Percentiles rank a stretch among this genome's conserved stretches.
Conservation (phyloP, 2,888 invertebrate genomes). For the Podotricha telesiphe region DNA sequence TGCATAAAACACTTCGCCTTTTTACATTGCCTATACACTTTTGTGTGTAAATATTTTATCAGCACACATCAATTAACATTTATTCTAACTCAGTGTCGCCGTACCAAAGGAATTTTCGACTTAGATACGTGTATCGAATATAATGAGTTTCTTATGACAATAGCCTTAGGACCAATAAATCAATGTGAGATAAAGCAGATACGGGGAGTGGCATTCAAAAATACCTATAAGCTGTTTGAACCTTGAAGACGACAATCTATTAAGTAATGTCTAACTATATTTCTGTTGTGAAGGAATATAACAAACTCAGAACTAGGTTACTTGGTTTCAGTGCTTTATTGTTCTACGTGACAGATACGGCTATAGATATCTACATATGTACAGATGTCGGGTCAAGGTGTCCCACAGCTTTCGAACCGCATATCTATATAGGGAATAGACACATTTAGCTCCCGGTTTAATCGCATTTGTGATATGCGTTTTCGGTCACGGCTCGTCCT, state of each 20-base stretch:
- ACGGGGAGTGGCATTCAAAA: slow-evolving; percentile 36
- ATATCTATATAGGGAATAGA: slow-evolving; percentile 70
- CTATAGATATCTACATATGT: slow-evolving; percentile 61
- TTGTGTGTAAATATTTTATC: slow-evolving; percentile 29
- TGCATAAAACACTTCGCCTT: slow-evolving; percentile 56
- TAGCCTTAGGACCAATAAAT: slow-evolving; percentile 30
- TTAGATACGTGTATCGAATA: slow-evolving; percentile 9
- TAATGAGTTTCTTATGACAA: slow-evolving; percentile 17
- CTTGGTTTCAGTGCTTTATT: slow-evolving; percentile 76
- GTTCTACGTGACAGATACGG: slow-evolving; percentile 76
- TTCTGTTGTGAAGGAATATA: slow-evolving; percentile 48
- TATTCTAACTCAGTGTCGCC: neutral
- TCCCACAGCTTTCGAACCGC: slow-evolving; percentile 75
- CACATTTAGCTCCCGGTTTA: slow-evolving; percentile 70
- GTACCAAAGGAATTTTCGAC: neutral
- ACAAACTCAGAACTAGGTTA: slow-evolving; percentile 72
- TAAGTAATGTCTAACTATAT: slow-evolving; percentile 41
- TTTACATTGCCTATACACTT: slow-evolving; percentile 28
- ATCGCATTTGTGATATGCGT: slow-evolving; percentile 53
- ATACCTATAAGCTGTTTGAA: slow-evolving; percentile 31
- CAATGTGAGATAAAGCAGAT: slow-evolving; percentile 30
- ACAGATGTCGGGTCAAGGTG: slow-evolving; percentile 76
- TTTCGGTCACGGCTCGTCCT: slow-evolving; percentile 64
- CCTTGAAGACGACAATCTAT: slow-evolving; percentile 43
- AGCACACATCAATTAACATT: slow-evolving; percentile 8